A percentile compares a stretch with the other conserved stretches of the same genome.
These are phyloP conservation scores for Ondatra zibethicus DNA, from an alignment of 2,113 vertebrate genomes.

Conservation along the genomic window DNA sequence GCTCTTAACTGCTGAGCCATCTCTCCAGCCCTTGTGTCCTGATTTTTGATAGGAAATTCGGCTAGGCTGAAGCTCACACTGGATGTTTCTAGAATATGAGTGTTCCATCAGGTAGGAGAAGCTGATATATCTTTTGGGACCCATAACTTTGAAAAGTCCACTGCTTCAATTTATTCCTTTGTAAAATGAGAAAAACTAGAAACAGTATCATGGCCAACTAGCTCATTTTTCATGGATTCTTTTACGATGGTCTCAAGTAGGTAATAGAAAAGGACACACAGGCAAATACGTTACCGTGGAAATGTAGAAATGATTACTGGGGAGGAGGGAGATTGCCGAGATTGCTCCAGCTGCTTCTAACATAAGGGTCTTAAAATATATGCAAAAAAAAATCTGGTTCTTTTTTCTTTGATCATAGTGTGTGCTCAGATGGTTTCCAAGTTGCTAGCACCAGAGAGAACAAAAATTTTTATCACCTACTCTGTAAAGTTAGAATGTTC, in stretches of 20 bases:
- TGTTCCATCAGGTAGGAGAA: neutral
- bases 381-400: neutral
- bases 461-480: neutral
- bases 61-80: neutral
- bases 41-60: neutral
- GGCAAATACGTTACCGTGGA: neutral
- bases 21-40: neutral
- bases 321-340: neutral
- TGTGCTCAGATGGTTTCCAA: neutral
- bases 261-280: neutral
- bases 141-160: too few relatives aligned
- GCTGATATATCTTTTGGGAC: neutral
- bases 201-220: neutral
- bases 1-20: neutral
- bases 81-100: neutral
- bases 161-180: neutral
- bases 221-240: neutral
- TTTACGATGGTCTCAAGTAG: neutral
- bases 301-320: neutral
- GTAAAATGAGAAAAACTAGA: neutral
- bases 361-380: neutral
- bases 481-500: neutral
- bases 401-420: neutral
- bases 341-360: neutral
- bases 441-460: neutral